Percentiles rank a stretch among this genome's conserved stretches.
phyloP scores from a whole-genome alignment of 1,140 invertebrate species.

The Meloidogyne chitwoodi region DNA sequence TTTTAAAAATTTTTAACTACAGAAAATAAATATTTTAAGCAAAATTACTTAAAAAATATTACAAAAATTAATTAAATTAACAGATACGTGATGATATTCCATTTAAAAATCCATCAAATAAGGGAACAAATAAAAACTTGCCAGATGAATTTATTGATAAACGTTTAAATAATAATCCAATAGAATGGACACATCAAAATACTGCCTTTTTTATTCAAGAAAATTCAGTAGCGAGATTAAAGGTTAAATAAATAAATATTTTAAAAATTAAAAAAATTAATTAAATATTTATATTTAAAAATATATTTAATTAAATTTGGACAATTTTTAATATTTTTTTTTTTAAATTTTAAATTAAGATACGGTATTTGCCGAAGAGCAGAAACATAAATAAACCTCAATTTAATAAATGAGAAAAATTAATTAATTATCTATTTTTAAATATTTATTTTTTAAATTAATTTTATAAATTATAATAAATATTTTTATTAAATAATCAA shows the following conservation, averaged over 20 bases:
- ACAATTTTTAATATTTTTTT: too few species aligned
- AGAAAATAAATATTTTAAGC: too few species aligned
- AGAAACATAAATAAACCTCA: constrained; percentile 17
- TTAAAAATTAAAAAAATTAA: not conserved
- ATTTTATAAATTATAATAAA: too few species aligned
- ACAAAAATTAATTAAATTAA: too few species aligned
- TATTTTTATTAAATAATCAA: too few species aligned
- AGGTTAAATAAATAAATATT: constrained; percentile 21
- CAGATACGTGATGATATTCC: constrained; percentile 52
- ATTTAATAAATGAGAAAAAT: too few species aligned
- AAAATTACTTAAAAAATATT: too few species aligned
- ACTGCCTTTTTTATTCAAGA: constrained; percentile 36
- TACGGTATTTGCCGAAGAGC: constrained; percentile 39
- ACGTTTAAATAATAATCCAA: constrained; percentile 43
- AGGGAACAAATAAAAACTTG: constrained; percentile 56
- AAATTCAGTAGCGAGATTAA: constrained; percentile 21
- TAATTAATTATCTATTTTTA: too few species aligned
- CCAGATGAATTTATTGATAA: constrained; percentile 46
- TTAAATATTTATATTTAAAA: too few species aligned
- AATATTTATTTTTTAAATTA: too few species aligned
- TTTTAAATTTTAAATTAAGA: too few species aligned
- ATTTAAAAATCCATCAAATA: constrained; percentile 53
- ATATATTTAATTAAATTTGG: not conserved
- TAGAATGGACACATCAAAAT: constrained; percentile 49
- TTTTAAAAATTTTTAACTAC: too few species aligned